A percentile compares a stretch with the other conserved stretches of the same genome.
These are phyloP conservation scores for Margaritifera margaritifera DNA, from an alignment of 2,888 invertebrate species.

Conservation along the genomic window DNA sequence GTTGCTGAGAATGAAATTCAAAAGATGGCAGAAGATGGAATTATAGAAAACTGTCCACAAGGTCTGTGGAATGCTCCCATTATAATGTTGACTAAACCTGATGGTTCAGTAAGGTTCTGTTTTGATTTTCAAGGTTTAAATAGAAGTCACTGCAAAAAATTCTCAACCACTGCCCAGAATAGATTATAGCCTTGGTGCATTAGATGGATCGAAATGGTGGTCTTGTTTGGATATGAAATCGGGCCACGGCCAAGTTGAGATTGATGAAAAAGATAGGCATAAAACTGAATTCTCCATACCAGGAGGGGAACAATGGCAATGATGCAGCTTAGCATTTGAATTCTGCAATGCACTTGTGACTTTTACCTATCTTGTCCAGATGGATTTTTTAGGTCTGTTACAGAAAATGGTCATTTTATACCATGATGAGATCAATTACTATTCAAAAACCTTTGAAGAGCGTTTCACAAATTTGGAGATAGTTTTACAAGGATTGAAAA, in stretches of 20 bases:
- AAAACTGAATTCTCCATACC: slow-evolving; percentile 20
- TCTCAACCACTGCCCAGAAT: slow-evolving; percentile 29
- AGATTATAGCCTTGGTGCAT: slow-evolving; percentile 24
- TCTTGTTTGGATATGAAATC: slow-evolving; percentile 28
- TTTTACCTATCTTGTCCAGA: slow-evolving; percentile 29
- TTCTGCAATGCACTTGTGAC: slow-evolving; percentile 24
- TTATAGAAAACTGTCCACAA: slow-evolving; percentile 16
- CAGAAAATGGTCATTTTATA: slow-evolving; percentile 23
- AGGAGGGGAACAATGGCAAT: slow-evolving; percentile 20
- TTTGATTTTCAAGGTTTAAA: slow-evolving; percentile 25
- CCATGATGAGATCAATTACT: slow-evolving; percentile 25
- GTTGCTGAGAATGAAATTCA: slow-evolving; percentile 25
- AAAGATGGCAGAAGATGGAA: slow-evolving; percentile 20
- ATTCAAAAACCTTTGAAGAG: slow-evolving; percentile 22
- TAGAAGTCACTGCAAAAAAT: slow-evolving; percentile 18
- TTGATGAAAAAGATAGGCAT: slow-evolving; percentile 10
- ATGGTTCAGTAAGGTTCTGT: slow-evolving; percentile 19
- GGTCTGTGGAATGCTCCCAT: slow-evolving; percentile 27
- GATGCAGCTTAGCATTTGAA: slow-evolving; percentile 23
- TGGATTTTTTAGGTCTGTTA: slow-evolving; percentile 16
- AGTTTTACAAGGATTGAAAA: slow-evolving; percentile 20
- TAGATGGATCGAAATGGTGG: slow-evolving; percentile 16
- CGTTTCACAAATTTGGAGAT: slow-evolving; percentile 16
- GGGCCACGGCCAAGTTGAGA: slow-evolving; percentile 28
- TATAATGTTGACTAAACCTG: slow-evolving; percentile 24